These are phyloP conservation scores for Drosophila serrata DNA, from an alignment of 1,140 invertebrate species.

Conservation along the genomic window DNA sequence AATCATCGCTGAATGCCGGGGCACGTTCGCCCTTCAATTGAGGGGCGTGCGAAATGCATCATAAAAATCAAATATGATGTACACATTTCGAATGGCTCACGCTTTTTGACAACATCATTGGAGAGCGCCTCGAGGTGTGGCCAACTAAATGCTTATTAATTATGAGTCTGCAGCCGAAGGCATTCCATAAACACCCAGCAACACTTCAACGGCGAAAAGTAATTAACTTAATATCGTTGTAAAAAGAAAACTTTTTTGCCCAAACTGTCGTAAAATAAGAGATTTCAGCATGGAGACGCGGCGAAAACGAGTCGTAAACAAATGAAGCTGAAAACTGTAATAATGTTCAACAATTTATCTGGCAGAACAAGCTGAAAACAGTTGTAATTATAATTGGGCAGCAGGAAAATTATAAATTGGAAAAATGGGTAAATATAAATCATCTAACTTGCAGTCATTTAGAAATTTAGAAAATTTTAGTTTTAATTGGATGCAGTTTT, in stretches of 20 bases:
- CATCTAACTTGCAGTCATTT: neutral
- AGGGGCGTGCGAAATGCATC: constrained; percentile 59
- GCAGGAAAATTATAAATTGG: constrained; percentile 6
- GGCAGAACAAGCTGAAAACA: constrained; percentile 30
- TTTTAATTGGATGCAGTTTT: neutral
- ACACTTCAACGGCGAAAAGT: constrained; percentile 36
- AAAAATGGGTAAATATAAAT: neutral
- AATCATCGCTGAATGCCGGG: constrained; percentile 44
- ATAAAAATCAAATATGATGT: constrained; percentile 64
- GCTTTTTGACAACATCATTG: constrained; percentile 62
- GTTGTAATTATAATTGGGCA: constrained; percentile 51
- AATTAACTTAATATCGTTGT: constrained; percentile 65
- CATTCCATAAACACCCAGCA: constrained; percentile 40
- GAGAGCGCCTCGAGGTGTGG: constrained; percentile 40
- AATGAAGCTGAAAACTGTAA: constrained; percentile 58
- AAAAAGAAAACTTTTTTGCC: constrained; percentile 57
- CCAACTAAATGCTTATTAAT: constrained; percentile 58
- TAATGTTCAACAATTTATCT: constrained; percentile 61
- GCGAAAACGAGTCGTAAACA: constrained; percentile 40
- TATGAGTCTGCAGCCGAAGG: constrained; percentile 35
- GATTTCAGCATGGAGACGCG: constrained; percentile 5
- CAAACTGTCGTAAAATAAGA: constrained; percentile 54
- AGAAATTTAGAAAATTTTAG: neutral
- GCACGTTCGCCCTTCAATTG: constrained; percentile 59
- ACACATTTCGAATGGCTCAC: constrained; percentile 46